Base-by-base conservation (phyloP, 2,797 vertebrate species). In the Sorex maritimensis region DNA sequence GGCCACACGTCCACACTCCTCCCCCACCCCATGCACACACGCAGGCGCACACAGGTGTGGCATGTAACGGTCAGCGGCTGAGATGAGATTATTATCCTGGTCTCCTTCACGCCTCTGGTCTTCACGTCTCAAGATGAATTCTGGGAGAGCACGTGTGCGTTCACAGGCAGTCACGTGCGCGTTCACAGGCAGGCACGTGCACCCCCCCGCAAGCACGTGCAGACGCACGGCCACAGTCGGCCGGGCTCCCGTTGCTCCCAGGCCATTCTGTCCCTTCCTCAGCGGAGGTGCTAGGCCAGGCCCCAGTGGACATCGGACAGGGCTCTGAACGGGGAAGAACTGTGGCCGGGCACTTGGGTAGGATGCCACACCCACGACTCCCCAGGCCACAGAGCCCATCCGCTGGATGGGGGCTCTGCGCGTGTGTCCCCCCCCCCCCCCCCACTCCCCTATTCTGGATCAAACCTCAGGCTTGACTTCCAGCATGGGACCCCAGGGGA, bases 241-340 rank as follows among this genome's bases (percentile, higher is more conserved):
- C 0, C 38, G 44, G 10, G 23, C 9, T 79, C 46, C 41, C 7
- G 46, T n/a, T 12, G 6, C 58, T 74, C 23, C 46, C 65, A 19
- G 9, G 12, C 3, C 28, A 10, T 65, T 58, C 38, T 74, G 41
- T 65, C 72, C 26, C 69, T 94, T 86, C 28, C 68, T 73, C 19
- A 13, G n/a, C 84, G 86, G 65, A 63, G 14, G 46, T 74, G 38
- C 68, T n/a, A 30, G 75, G 4, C 41, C 41, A 44, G 41, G 41
- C 24, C 10, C 23, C 3, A n/a, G 1, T 34, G 44, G 26, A n/a
- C 58, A 61, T 23, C 28, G 46, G 28, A 68, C 63, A 46, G 0
- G 41, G 44, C 87, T 81, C 41, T 14, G 55, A 84, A 23, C 23
- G 41, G 46, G n/a, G 82, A n/a, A 52, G 90, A 88, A 28, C 68